Evolutionary conservation across 92 coral and sea anemone genomes (phyloP).

Genomic region (Porites cylindrica): DNA sequence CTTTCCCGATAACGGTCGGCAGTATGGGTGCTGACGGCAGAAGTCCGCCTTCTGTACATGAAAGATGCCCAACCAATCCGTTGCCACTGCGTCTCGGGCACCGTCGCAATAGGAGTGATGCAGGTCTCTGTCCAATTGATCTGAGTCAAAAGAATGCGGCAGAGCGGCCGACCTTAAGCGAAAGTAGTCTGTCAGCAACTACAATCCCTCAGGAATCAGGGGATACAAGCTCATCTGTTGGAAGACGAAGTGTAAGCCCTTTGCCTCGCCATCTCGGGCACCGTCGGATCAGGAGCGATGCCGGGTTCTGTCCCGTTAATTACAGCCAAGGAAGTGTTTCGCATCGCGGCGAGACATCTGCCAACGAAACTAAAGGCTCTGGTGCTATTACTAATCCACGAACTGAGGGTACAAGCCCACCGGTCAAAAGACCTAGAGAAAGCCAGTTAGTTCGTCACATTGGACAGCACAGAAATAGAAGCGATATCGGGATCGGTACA

Average conservation of each 20-base stretch:
- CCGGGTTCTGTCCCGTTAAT: neutral
- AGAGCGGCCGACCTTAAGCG: no score
- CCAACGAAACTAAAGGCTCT: no score
- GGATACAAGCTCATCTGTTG: neutral
- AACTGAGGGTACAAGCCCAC: neutral
- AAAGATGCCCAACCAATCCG: constrained; percentile 2
- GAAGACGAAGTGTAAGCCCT: neutral
- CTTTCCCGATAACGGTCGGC: neutral
- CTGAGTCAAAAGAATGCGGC: constrained; percentile 21
- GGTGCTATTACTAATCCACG: neutral
- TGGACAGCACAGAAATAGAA: constrained; percentile 48
- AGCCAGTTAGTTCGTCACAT: constrained; percentile 2
- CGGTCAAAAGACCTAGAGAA: neutral
- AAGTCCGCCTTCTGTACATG: neutral
- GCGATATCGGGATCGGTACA: constrained; percentile 65
- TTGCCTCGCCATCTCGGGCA: neutral
- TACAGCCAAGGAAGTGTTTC: neutral
- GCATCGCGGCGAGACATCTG: neutral
- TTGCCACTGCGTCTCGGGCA: constrained; percentile 21
- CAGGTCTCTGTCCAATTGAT: constrained; percentile 69
- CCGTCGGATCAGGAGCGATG: constrained; percentile 7
- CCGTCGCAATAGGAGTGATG: constrained; percentile 62
- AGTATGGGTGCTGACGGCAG: neutral
- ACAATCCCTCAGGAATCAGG: no score
- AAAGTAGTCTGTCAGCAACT: no score